Percentiles rank a stretch among this genome's conserved stretches.
Evolutionary conservation across 2,888 invertebrate genomes (phyloP).

Genomic region (Mythimna ferrago): DNA sequence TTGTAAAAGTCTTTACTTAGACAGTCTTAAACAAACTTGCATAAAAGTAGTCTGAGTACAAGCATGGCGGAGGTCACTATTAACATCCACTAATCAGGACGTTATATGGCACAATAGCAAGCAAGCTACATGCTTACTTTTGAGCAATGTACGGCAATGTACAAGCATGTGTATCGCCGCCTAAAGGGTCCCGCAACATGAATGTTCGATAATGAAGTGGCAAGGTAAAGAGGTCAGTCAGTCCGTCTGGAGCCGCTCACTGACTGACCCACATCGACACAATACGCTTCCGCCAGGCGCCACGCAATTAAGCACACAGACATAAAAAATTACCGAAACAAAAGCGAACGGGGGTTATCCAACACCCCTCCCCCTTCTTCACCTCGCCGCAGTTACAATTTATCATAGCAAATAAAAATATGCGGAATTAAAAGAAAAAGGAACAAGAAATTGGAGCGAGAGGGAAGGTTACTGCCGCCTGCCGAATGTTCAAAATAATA

Average conservation of each 20-base stretch:
- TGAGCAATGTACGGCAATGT: background rate
- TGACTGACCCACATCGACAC: conserved; percentile 86
- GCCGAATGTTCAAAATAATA: conserved; percentile 82
- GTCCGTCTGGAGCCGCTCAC: conserved; percentile 72
- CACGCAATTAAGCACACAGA: conserved; percentile 90
- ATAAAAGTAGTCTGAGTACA: background rate
- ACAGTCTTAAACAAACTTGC: background rate
- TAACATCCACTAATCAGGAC: background rate
- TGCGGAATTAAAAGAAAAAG: conserved; percentile 89
- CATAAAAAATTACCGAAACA: conserved; percentile 90
- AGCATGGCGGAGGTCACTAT: no score
- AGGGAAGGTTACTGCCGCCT: conserved; percentile 78
- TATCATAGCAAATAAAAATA: conserved; percentile 91
- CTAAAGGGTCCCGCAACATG: conserved; percentile 20
- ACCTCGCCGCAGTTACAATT: conserved; percentile 86
- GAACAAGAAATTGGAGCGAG: conserved; percentile 85
- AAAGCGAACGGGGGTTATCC: conserved; percentile 80
- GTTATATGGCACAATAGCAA: background rate
- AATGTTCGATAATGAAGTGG: conserved; percentile 66
- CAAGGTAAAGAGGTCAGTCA: conserved; percentile 83
- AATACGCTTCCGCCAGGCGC: conserved; percentile 86
- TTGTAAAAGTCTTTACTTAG: no score
- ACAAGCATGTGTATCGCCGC: background rate
- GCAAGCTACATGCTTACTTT: background rate
- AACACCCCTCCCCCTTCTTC: conserved; percentile 72